Evolutionary conservation across 2,113 vertebrate species (phyloP).

Genomic region (Trinectes maculatus): DNA sequence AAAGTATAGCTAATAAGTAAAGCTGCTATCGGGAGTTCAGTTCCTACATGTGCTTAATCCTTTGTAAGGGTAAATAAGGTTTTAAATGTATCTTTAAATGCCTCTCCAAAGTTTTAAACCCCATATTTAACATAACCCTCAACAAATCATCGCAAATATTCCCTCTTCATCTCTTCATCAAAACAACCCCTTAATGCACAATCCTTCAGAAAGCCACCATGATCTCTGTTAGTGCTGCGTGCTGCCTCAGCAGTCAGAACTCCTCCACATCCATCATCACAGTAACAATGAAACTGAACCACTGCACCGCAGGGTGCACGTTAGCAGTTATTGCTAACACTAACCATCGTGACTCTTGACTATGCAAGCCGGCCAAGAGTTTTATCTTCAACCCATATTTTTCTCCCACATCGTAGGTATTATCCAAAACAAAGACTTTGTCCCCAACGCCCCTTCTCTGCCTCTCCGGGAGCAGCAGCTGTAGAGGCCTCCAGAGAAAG

Average conservation of each 20-base stretch:
- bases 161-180: background rate
- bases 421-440: constrained; percentile 60
- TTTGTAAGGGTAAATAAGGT: too few relatives aligned
- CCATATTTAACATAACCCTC: background rate
- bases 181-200: background rate
- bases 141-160: constrained; percentile 1
- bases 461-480: constrained; percentile 60
- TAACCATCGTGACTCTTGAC: constrained; percentile 41
- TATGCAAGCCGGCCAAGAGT: constrained; percentile 52
- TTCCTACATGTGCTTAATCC: too few relatives aligned
- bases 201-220: background rate
- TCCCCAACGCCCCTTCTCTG: constrained; percentile 29
- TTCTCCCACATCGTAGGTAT: constrained; percentile 36
- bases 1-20: too few relatives aligned
- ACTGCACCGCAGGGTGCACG: constrained; percentile 52
- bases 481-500: constrained; percentile 55
- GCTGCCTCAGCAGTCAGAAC: constrained; percentile 27
- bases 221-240: background rate
- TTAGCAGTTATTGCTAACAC: constrained; percentile 61
- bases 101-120: background rate
- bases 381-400: constrained; percentile 39
- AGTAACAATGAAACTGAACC: constrained; percentile 44
- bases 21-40: too few relatives aligned
- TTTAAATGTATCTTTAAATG: background rate
- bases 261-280: constrained; percentile 56